Percentiles rank a stretch among this genome's conserved stretches.
These are phyloP conservation scores for Lutraria rhynchaena DNA, from an alignment of 1,140 invertebrate genomes.

Conservation along the genomic window DNA sequence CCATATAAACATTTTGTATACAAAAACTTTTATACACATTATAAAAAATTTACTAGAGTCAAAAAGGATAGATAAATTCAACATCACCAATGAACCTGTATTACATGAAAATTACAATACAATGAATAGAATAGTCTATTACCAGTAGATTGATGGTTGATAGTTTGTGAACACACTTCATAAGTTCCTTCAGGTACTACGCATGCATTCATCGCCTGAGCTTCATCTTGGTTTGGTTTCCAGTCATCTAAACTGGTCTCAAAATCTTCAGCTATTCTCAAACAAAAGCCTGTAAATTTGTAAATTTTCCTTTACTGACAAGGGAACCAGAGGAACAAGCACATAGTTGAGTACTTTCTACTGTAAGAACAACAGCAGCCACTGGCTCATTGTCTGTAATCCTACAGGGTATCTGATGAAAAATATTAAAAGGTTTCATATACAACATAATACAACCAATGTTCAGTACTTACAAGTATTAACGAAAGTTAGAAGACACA, in stretches of 20 bases:
- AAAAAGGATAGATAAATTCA: too few species aligned
- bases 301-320: conserved; percentile 89
- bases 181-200: conserved; percentile 99
- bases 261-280: conserved; percentile 98
- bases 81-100: too few species aligned
- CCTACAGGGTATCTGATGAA: conserved; percentile 52
- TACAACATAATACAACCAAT: too few species aligned
- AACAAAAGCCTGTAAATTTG: conserved; percentile 89
- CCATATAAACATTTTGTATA: too few species aligned
- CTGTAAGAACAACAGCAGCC: conserved; percentile 95
- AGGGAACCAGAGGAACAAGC: conserved; percentile 92
- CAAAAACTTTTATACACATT: too few species aligned
- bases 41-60: too few species aligned
- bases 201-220: conserved; percentile 96
- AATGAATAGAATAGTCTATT: too few species aligned
- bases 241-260: conserved; percentile 98
- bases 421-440: too few species aligned
- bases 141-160: conserved; percentile 77
- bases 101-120: too few species aligned
- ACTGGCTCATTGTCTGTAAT: conserved; percentile 84
- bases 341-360: conserved; percentile 97
- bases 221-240: conserved; percentile 90
- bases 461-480: too few species aligned
- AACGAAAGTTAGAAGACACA: too few species aligned
- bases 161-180: conserved; percentile 96